Evolutionary conservation across 2,797 vertebrate species (phyloP).

Genomic region (Avahi laniger): DNA sequence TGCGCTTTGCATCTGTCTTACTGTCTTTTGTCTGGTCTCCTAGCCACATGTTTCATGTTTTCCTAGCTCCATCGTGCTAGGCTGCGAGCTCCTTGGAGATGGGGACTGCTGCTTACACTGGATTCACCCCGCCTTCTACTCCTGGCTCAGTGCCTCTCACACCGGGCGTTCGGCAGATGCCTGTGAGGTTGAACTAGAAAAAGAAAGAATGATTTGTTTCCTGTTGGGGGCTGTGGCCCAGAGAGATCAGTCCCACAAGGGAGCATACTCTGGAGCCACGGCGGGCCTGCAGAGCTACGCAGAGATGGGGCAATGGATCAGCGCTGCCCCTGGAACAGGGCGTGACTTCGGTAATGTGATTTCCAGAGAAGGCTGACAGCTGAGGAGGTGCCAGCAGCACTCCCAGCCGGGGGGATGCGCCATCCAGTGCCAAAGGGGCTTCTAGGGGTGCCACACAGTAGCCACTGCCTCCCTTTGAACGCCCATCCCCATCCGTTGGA

Average conservation of each 20-base stretch:
- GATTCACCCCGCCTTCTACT: background rate
- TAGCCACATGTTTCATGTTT: background rate
- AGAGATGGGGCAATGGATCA: background rate
- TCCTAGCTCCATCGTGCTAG: background rate
- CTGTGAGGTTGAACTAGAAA: background rate
- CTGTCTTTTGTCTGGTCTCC: background rate
- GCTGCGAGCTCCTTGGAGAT: background rate
- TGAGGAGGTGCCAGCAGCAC: background rate
- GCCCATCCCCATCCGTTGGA: background rate
- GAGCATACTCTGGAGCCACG: background rate
- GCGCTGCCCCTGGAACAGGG: background rate
- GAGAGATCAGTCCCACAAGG: background rate
- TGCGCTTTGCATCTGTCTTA: background rate
- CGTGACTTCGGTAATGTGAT: background rate
- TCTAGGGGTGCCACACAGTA: background rate
- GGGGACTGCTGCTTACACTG: background rate
- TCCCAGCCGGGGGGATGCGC: background rate
- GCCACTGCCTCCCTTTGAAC: too few relatives aligned
- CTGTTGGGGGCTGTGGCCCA: background rate
- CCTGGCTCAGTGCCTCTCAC: background rate
- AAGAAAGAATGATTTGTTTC: background rate
- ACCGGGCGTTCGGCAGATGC: background rate
- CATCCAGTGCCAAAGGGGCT: background rate
- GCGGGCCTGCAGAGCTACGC: background rate
- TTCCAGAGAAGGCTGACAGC: background rate